Evolutionary conservation across 92 coral and sea anemone genomes (phyloP), one percentile per base, ranked within the genome.

Genomic region (Metridium senile): DNA sequence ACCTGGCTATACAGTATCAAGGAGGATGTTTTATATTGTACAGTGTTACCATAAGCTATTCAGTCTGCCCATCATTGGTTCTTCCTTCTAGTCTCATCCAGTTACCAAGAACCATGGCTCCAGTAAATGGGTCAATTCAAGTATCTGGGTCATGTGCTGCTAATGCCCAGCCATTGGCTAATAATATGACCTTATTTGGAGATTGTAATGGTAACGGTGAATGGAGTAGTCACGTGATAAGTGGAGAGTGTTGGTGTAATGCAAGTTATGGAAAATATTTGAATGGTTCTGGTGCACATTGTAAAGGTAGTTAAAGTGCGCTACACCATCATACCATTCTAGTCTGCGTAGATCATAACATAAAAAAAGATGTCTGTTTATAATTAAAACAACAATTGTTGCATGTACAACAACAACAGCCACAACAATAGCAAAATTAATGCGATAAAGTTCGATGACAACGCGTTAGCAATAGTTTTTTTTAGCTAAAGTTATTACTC

Each of bases 101-200:
- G 39, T 47, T 89, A 18, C 86, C 86, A 0, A 54, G 64, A n/a
- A 86, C 91, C 27, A 70, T 82, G 11, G 82, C 91, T 56, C 94
- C 94, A 18, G 85, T 77, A 6, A 74, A 71, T 33, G 85, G 78
- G 31, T 82, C 86, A 63, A 43, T 56, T 18, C 54, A 45, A 26
- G 77, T 87, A 20, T 45, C 29, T 46, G 91, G 87, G 29, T 47
- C 28, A 59, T 89, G 91, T 59, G 56, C 33, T 16, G 80, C 51
- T 8, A 53, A 89, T 66, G 56, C 91, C 2, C 33, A 62, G 39
- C 33, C 33, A 26, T 62, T 62, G 33, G 68, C 39, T 62, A 62
- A 26, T 21, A 54, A 54, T 54, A 21, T 21, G 20, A 54, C 59
- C 59, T 54, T 54, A 54, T 72, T 78, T 33, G 94, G 91, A 18